These are phyloP conservation scores for Melopsittacus undulatus DNA, from an alignment of 2,797 vertebrate genomes.

Conservation along the genomic window DNA sequence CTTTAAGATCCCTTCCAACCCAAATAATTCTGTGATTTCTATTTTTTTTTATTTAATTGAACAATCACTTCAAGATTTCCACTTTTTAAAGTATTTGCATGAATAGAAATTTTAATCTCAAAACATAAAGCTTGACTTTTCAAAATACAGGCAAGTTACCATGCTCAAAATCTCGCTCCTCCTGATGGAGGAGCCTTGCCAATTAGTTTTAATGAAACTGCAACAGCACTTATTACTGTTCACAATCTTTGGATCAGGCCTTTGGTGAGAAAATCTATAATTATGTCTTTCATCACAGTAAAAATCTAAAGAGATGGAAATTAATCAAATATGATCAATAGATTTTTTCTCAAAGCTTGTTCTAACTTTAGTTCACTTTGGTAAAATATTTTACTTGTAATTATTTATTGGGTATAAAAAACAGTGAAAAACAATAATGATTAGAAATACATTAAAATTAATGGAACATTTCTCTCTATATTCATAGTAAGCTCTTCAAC, in stretches of 20 bases:
- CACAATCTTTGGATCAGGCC: neutral
- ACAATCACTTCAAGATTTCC: neutral
- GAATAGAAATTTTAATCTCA: neutral
- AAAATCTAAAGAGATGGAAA: constrained; percentile 28
- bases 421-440: neutral
- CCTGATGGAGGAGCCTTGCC: neutral
- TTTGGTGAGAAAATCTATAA: neutral
- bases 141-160: neutral
- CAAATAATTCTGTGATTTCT: neutral
- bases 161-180: neutral
- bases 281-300: neutral
- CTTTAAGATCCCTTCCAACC: neutral
- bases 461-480: neutral
- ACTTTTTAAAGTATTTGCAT: neutral
- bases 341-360: neutral
- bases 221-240: neutral
- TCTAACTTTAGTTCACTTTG: neutral
- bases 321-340: neutral
- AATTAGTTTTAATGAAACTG: neutral
- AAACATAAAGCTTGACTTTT: constrained; percentile 9
- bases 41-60: neutral
- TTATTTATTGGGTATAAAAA: neutral
- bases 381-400: neutral
- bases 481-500: neutral
- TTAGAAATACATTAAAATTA: neutral